Conservation (phyloP, 2,888 invertebrate genomes). For the Cotesia congregata region DNA sequence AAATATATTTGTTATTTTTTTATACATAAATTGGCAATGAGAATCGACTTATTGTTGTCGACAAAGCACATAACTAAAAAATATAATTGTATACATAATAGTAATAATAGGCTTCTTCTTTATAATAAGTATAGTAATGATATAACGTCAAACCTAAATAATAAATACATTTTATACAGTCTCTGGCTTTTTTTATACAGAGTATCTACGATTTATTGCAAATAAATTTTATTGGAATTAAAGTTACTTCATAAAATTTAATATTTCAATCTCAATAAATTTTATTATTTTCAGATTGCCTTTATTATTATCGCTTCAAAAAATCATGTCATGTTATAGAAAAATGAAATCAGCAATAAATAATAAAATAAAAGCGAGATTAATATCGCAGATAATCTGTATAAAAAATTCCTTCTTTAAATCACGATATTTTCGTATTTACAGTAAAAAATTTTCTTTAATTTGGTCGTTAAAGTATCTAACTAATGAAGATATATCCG, state of each 20-base stretch:
- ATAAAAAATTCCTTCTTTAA: slow-evolving; percentile 63
- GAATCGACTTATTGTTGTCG: slow-evolving; percentile 37
- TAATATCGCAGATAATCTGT: slow-evolving; percentile 61
- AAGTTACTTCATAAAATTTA: not conserved
- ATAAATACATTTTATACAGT: slow-evolving; percentile 70
- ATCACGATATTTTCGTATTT: slow-evolving; percentile 68
- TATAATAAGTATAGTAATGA: slow-evolving; percentile 59
- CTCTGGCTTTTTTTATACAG: slow-evolving; percentile 66
- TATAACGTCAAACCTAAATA: slow-evolving; percentile 68
- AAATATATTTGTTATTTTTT: slow-evolving; percentile 32
- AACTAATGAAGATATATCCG: slow-evolving; percentile 64
- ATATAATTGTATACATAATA: slow-evolving; percentile 23
- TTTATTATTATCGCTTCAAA: not conserved
- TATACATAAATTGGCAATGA: slow-evolving; percentile 56
- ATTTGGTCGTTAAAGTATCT: slow-evolving; percentile 68
- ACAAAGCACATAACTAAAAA: slow-evolving; percentile 12
- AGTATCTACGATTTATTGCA: slow-evolving; percentile 58
- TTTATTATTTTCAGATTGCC: not conserved
- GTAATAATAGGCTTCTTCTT: slow-evolving; percentile 25
- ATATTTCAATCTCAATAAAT: not conserved
- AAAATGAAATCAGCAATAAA: slow-evolving; percentile 14
- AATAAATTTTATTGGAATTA: not conserved
- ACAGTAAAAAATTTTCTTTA: slow-evolving; percentile 67
- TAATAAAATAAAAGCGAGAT: slow-evolving; percentile 6
- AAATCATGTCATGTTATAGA: not conserved